These are phyloP conservation scores for Dysmachus trigonus DNA, from an alignment of 2,888 invertebrate species.

Conservation along the genomic window DNA sequence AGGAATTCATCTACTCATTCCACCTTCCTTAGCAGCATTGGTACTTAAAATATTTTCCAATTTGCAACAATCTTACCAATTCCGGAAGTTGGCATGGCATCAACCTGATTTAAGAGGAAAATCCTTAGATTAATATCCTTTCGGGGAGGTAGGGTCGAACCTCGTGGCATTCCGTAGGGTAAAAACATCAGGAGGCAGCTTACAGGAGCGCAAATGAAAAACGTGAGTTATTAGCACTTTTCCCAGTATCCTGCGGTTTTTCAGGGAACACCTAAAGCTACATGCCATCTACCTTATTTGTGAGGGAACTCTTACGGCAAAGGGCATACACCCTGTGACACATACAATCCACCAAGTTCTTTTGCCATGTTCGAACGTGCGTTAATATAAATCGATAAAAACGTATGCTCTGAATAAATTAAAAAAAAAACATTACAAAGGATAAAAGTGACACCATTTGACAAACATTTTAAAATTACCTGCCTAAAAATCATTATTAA, in stretches of 20 bases:
- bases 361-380: neutral
- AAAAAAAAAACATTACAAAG: too few relatives aligned
- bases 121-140: constrained; percentile 8
- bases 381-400: neutral
- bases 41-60: constrained; percentile 13
- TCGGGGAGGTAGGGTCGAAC: neutral
- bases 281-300: neutral
- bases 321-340: neutral
- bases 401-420: neutral
- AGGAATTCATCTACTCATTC: neutral
- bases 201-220: constrained; percentile 11
- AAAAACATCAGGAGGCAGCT: constrained; percentile 17
- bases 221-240: constrained; percentile 22
- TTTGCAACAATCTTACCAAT: constrained; percentile 8
- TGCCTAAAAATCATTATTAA: too few relatives aligned
- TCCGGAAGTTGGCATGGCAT: neutral
- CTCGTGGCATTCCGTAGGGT: neutral
- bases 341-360: neutral
- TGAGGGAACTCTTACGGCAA: neutral
- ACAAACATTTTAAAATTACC: too few relatives aligned
- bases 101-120: neutral
- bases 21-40: neutral
- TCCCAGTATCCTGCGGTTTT: neutral
- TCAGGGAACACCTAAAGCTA: neutral
- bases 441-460: too few relatives aligned